A percentile compares a stretch with the other conserved stretches of the same genome.
Conservation (phyloP, 2,888 invertebrate species). For the Mimas tiliae region DNA sequence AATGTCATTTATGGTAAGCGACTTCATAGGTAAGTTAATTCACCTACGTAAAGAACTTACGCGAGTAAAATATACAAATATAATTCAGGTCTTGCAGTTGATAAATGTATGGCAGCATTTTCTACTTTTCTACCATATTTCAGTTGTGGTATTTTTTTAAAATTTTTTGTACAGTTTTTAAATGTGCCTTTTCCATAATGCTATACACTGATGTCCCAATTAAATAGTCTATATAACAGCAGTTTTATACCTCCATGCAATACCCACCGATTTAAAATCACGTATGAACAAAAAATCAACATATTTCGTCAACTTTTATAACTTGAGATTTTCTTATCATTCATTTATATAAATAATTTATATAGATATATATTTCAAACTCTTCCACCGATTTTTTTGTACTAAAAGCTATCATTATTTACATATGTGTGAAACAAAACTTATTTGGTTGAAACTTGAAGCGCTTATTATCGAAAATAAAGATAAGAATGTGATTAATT, state of each 20-base stretch:
- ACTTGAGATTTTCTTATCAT: slow-evolving; percentile 48
- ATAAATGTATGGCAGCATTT: background rate
- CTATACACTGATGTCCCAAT: background rate
- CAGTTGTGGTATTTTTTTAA: background rate
- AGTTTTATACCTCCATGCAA: slow-evolving; percentile 17
- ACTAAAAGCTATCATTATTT: slow-evolving; percentile 77
- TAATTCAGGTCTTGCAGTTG: no score
- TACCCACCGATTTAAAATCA: slow-evolving; percentile 16
- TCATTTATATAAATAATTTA: slow-evolving; percentile 53
- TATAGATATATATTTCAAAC: slow-evolving; percentile 47
- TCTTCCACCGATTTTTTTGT: slow-evolving; percentile 80
- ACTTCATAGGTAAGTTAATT: no score
- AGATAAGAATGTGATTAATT: background rate
- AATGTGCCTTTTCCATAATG: background rate
- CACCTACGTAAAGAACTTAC: no score
- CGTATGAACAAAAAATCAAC: slow-evolving; percentile 20
- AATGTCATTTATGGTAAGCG: no score
- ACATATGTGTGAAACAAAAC: slow-evolving; percentile 68
- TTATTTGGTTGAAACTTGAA: slow-evolving; percentile 73
- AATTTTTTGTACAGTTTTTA: background rate
- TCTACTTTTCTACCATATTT: background rate
- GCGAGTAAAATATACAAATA: no score
- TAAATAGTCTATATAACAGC: slow-evolving; percentile 11
- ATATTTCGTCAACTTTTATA: slow-evolving; percentile 34
- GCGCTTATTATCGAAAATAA: slow-evolving; percentile 52